Conservation (phyloP, 2,797 vertebrate species). For the Triplophysa bombifrons region DNA sequence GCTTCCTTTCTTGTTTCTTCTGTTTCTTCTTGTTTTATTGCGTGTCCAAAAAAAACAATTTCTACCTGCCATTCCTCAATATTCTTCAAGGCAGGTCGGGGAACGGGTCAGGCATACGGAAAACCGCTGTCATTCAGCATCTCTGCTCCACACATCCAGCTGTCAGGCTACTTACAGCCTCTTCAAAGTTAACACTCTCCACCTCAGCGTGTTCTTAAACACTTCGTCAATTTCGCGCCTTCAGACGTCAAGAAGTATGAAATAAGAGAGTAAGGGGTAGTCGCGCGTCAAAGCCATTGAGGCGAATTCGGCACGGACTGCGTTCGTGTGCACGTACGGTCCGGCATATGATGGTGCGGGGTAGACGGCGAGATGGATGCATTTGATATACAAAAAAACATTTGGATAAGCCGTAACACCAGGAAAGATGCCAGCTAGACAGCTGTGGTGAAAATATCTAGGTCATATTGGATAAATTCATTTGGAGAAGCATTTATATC, state of each 20-base stretch:
- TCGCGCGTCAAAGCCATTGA: conserved; percentile 33
- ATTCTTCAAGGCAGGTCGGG: conserved; percentile 63
- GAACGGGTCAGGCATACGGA: conserved; percentile 61
- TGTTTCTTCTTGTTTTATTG: conserved; percentile 43
- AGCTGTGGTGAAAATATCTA: conserved; percentile 15
- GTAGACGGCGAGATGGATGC: conserved; percentile 20
- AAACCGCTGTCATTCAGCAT: conserved; percentile 64
- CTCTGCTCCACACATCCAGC: conserved; percentile 59
- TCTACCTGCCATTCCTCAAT: conserved; percentile 59
- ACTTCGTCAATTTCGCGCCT: conserved; percentile 45
- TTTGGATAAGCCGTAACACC: background rate
- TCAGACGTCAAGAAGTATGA: conserved; percentile 48
- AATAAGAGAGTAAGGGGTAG: conserved; percentile 36
- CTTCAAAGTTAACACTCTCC: conserved; percentile 59
- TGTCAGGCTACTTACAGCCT: conserved; percentile 59
- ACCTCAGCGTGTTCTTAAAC: conserved; percentile 60
- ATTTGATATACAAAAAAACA: background rate
- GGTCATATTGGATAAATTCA: conserved; percentile 8
- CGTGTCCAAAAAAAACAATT: conserved; percentile 70
- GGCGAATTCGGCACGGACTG: background rate
- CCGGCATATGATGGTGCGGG: background rate
- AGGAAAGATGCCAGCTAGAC: conserved; percentile 25
- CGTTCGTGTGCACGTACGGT: background rate
- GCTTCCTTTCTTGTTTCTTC: background rate
- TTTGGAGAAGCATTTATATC: conserved; percentile 29